Evolutionary conservation across 2,888 invertebrate genomes (phyloP).

Genomic region (Eledona agricola): DNA sequence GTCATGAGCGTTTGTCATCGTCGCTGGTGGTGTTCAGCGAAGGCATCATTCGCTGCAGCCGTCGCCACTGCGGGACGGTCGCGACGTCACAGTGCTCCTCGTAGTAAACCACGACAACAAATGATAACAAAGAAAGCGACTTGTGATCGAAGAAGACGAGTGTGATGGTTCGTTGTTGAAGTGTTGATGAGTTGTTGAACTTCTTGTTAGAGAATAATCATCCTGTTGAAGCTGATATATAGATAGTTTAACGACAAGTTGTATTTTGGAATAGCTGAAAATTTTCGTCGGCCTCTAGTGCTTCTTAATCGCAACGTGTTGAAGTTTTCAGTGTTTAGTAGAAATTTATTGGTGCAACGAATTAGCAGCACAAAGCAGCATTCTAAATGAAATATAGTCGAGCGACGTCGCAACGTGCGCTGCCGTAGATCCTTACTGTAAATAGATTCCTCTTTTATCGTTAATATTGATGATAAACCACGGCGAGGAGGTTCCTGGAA

Average conservation of each 20-base stretch:
- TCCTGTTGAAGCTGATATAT: background rate
- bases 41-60: constrained; percentile 40
- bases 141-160: constrained; percentile 37
- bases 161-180: constrained; percentile 41
- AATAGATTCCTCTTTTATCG: constrained; percentile 18
- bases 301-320: constrained; percentile 20
- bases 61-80: constrained; percentile 37
- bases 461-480: constrained; percentile 1
- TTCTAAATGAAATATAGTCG: constrained; percentile 51
- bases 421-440: constrained; percentile 36
- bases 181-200: constrained; percentile 7
- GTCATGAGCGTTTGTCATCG: constrained; percentile 46
- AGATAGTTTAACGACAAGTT: constrained; percentile 32
- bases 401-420: constrained; percentile 33
- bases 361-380: constrained; percentile 50
- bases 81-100: constrained; percentile 32
- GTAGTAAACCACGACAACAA: constrained; percentile 36
- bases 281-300: constrained; percentile 15
- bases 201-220: background rate
- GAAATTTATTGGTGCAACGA: constrained; percentile 16
- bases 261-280: constrained; percentile 8
- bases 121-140: constrained; percentile 36
- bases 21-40: constrained; percentile 37
- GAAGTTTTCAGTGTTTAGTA: constrained; percentile 24
- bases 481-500: constrained; percentile 20